phyloP scores from a whole-genome alignment of 2,888 invertebrate species.

The Dromius quadrimaculatus region DNA sequence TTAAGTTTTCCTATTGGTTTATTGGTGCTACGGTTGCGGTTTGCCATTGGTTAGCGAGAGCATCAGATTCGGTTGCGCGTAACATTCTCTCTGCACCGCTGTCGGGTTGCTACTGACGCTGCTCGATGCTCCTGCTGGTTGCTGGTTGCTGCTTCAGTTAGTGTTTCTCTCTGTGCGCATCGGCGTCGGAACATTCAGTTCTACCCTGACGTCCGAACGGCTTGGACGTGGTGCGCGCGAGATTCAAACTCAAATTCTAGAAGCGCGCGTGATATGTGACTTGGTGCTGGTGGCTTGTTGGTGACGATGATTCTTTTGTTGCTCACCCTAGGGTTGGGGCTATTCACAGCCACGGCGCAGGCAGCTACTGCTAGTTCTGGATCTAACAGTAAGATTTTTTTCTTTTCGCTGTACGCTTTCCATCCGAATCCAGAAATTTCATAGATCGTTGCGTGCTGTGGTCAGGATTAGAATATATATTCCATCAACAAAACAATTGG shows the following conservation, averaged over 20 bases:
- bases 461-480: neutral
- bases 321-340: neutral
- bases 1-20: conserved; percentile 66
- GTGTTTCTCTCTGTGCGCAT: conserved; percentile 2
- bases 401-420: too few relatives aligned
- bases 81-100: conserved; percentile 62
- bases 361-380: conserved; percentile 37
- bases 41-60: conserved; percentile 63
- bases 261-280: conserved; percentile 15
- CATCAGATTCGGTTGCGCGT: conserved; percentile 62
- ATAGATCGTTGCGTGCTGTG: neutral
- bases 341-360: neutral
- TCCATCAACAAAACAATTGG: neutral
- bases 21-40: conserved; percentile 63
- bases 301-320: neutral
- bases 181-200: neutral
- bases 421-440: too few relatives aligned
- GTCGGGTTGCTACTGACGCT: conserved; percentile 54
- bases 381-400: conserved; percentile 48
- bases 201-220: conserved; percentile 2
- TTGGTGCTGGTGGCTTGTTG: conserved; percentile 19
- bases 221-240: conserved; percentile 27
- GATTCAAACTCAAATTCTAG: neutral
- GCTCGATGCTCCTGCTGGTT: conserved; percentile 7
- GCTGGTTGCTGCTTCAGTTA: neutral